Base-by-base conservation (phyloP, 2,888 invertebrate species). In the Trichopria drosophilae region DNA sequence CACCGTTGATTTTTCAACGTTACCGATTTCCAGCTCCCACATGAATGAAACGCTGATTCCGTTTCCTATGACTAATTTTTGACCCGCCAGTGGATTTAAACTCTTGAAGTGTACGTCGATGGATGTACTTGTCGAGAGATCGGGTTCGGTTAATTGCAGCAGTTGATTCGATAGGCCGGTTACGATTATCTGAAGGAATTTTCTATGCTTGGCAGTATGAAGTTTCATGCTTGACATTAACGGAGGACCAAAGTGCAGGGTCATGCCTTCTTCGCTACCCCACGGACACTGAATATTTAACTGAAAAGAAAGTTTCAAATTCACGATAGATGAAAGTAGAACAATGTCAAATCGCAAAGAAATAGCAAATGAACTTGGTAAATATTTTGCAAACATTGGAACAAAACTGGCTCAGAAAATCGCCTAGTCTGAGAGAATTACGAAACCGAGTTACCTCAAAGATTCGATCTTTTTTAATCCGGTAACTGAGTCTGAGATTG, bases 181-280 rank as follows among this genome's bases (percentile, higher is more conserved):
- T 3, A 87, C 81, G 26, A 84, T 81, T 19, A 93, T 84, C 73
- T 93, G 90, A 13, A 94, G 73, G 67, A 90, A 93, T 77, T 95
- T 95, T 60, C 89, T 80, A n/a, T 84, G 82, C 62, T 87, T 84
- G 1, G 89, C 88, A 0, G 95, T 93, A 53, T 93, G 88, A 10
- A 96, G 80, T 43, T 89, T 84, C 81, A 91, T 89, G 1, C 84
- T 82, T 0, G 89, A 84, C 61, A 84, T 82, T 72, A 96, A 83
- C 1, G 95, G 94, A 1, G 93, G 87, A 6, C 86, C 82, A 77
- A 95, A 93, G 66, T 87, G 84, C 4, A 94, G 78, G 2, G 84
- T 81, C 34, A 92, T 86, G 56, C 84, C 83, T 22, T 87, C 85
- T 53, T 85, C 82, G 2, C 82, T 79, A 63, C 83, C 83, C 89